Base-by-base conservation (phyloP, 1,140 invertebrate genomes). In the Papilio machaon region DNA sequence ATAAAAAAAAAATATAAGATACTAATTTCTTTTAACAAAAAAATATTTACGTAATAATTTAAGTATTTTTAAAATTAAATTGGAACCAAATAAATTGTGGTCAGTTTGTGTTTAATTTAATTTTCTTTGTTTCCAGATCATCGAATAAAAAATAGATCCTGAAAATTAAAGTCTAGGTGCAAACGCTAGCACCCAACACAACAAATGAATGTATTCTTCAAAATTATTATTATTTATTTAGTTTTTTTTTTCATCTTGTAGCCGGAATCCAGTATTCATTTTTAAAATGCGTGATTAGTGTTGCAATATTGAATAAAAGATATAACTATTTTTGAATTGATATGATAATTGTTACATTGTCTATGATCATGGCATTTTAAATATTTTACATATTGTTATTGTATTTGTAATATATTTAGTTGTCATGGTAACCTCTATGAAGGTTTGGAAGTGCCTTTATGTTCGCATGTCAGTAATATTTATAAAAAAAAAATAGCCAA, bases 131-230 rank as follows among this genome's bases (percentile, higher is more conserved):
- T 90, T 91, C 73, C 89, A 92, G 91, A 87, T 87, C 91, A 92
- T 89, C 89, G 91, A 84, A 88, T 94, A 88, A 92, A 91, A 82
- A 91, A 89, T 77, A 87, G 91, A 87, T 92, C 91, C 85, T 94
- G 91, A 94, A 91, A 90, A 80, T 87, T 87, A 87, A 88, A 85
- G 82, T 60, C 83, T 23, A 87, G 82, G 81, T 86, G 84, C 80
- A 82, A 84, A 84, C 58, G 82, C 60, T 80, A 79, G 83, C 78
- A 67, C 58, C 60, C 49, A 10, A 43, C 23, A 80, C 73, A 23
- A 19, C 38, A 73, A 46, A 46, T 15, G 73, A 35, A 70, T 35
- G 38, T 43, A 73, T 43, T 46, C 70, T 73, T 73, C 35, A 47
- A 73, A 73, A 73, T 46, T 73, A 73, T 46, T 43, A 46, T 19